phyloP scores from a whole-genome alignment of 2,888 invertebrate species.

The Ennomos fuscantarius region DNA sequence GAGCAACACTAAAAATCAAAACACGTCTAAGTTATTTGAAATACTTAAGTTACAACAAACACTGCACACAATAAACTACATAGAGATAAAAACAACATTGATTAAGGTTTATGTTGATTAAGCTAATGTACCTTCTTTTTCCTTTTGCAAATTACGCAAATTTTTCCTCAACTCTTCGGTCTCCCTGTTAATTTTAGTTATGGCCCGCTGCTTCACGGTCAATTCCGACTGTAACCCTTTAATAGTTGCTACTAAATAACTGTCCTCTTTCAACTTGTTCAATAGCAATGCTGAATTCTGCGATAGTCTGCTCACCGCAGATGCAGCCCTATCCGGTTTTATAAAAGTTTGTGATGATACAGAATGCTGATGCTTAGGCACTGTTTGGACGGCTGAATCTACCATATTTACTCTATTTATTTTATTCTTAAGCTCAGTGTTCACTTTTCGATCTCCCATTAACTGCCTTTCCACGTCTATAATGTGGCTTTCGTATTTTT shows the following conservation, averaged over 20 bases:
- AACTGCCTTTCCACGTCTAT: conserved; percentile 89
- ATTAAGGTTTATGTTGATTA: too few relatives aligned
- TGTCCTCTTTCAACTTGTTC: conserved; percentile 87
- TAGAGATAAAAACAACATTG: too few relatives aligned
- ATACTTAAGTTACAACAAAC: too few relatives aligned
- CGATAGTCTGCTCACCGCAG: conserved; percentile 81
- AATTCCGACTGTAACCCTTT: conserved; percentile 91
- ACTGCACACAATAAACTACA: too few relatives aligned
- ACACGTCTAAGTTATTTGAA: neutral
- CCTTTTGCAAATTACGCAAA: conserved; percentile 90
- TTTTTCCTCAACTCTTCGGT: conserved; percentile 91
- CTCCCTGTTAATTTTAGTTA: conserved; percentile 90
- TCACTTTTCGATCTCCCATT: conserved; percentile 76
- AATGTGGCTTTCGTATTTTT: conserved; percentile 90
- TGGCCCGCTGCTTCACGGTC: conserved; percentile 89
- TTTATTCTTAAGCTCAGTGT: conserved; percentile 83
- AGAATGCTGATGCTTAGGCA: conserved; percentile 57
- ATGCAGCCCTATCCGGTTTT: conserved; percentile 70
- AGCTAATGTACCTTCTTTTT: conserved; percentile 86
- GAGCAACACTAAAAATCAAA: conserved; percentile 60
- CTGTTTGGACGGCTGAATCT: conserved; percentile 80
- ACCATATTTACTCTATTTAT: conserved; percentile 68
- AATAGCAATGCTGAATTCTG: conserved; percentile 82
- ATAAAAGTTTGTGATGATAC: conserved; percentile 68
- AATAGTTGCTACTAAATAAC: conserved; percentile 91